Base-by-base conservation (phyloP, 2,888 invertebrate genomes). In the Limnephilus rhombicus region DNA sequence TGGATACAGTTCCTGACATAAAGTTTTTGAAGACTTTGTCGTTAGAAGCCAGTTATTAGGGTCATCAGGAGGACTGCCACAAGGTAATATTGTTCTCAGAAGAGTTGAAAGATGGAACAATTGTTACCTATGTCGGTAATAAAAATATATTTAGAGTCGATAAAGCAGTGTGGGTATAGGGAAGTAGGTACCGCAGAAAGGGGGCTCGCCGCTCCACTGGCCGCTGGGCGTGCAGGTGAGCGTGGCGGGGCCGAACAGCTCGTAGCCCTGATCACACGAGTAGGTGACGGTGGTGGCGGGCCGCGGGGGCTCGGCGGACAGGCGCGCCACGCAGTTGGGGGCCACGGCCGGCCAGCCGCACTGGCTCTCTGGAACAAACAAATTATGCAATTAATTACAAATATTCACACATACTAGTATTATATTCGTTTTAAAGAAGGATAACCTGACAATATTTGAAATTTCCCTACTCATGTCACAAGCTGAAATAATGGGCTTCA, bases 341-440 rank as follows among this genome's bases (percentile, higher is more conserved):
- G 98, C 98, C 94, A 98, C 98, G 24, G 98, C 98, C 45, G 98
- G 98, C 94, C 98, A 98, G 49, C 98, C 98, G 95, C 98, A 98
- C 94, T 95, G 96, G 82, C 96, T 95, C 93, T 96, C 97, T 95
- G 95, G n/a, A 92, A 92, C 7, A 68, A 68, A 68, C 2, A 68
- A 68, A 24, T 24, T 24, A 9, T 68, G n/a, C 24, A n/a, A 24
- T 68, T 68, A 68, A 68, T 68, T 45, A 12, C 41, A 9, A 41
- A 7, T 41, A 45, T 9, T 9, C 41, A 41, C 11, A 45, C 45
- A 45, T 12, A 11, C 11, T 41, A 41, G 3, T 34, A 37, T 4
- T 37, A 37, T 45, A 45, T 45, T 45, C 11, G 11, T 11, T 45
- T 12, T 12, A 49, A 13, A 49, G 13, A 49, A 49, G 13, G 49